These are phyloP conservation scores for Neodontobutis hainanensis DNA, from an alignment of 2,113 vertebrate species.

Conservation along the genomic window DNA sequence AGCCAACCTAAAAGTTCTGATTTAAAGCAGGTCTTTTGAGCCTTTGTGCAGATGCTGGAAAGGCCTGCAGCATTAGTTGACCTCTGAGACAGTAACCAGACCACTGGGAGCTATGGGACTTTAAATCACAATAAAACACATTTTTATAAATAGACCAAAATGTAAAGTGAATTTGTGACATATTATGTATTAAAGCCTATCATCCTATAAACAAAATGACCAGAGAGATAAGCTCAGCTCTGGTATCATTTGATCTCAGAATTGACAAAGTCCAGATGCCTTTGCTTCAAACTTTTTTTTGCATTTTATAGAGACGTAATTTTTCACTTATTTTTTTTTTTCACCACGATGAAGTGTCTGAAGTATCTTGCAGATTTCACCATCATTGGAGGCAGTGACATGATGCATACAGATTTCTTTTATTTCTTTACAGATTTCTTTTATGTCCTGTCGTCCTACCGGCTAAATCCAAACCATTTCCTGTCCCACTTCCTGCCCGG, in stretches of 20 bases:
- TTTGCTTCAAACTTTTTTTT: too few relatives aligned
- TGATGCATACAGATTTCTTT: constrained; percentile 9
- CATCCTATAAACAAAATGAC: too few relatives aligned
- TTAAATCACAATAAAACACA: constrained; percentile 15
- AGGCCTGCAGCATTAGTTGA: constrained; percentile 35
- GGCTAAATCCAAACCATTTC: constrained; percentile 73
- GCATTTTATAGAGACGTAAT: too few relatives aligned
- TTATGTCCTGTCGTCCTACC: constrained; percentile 36
- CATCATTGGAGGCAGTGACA: background rate
- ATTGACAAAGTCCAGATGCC: too few relatives aligned
- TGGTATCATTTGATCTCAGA: too few relatives aligned
- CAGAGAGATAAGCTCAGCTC: too few relatives aligned
- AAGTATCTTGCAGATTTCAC: background rate
- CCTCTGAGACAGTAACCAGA: constrained; percentile 62
- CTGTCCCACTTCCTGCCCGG: constrained; percentile 68
- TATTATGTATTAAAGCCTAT: background rate
- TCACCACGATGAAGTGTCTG: too few relatives aligned
- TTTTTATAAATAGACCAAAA: background rate
- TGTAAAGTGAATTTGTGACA: background rate
- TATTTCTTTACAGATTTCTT: too few relatives aligned
- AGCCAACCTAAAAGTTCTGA: constrained; percentile 43
- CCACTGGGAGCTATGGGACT: constrained; percentile 30
- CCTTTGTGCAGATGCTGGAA: constrained; percentile 24
- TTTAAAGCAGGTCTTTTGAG: constrained; percentile 66
- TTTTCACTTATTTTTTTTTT: too few relatives aligned